These are phyloP conservation scores for Prolemur simus DNA, from an alignment of 2,113 vertebrate genomes.

Conservation along the genomic window DNA sequence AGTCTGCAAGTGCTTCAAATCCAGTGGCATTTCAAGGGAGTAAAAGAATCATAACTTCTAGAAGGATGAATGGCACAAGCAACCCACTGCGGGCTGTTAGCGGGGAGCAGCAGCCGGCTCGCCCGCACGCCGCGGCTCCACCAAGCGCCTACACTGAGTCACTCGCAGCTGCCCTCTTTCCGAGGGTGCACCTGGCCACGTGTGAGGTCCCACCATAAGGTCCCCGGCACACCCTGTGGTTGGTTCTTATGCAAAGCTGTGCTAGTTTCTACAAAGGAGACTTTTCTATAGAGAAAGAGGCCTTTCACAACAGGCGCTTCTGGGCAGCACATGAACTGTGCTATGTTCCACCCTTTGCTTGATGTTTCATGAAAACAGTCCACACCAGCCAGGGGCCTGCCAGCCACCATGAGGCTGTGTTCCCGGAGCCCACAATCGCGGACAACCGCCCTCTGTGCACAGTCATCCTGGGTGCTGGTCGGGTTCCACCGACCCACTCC, in stretches of 20 bases:
- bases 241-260: neutral
- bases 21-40: neutral
- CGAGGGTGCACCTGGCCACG: neutral
- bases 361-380: neutral
- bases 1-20: neutral
- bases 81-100: neutral
- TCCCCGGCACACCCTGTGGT: neutral
- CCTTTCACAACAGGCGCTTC: neutral
- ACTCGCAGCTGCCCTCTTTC: neutral
- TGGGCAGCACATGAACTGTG: rapidly evolving
- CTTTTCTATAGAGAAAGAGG: neutral
- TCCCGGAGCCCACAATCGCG: no score
- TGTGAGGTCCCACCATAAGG: rapidly evolving
- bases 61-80: neutral
- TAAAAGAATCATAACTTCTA: neutral
- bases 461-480: neutral
- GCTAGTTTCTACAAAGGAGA: neutral
- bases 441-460: neutral
- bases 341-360: rapidly evolving
- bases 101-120: neutral
- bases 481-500: neutral
- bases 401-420: neutral
- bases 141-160: neutral
- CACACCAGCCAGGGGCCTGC: neutral
- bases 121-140: neutral